These are phyloP conservation scores for Bactericera cockerelli DNA, from an alignment of 1,140 invertebrate genomes.

Conservation along the genomic window DNA sequence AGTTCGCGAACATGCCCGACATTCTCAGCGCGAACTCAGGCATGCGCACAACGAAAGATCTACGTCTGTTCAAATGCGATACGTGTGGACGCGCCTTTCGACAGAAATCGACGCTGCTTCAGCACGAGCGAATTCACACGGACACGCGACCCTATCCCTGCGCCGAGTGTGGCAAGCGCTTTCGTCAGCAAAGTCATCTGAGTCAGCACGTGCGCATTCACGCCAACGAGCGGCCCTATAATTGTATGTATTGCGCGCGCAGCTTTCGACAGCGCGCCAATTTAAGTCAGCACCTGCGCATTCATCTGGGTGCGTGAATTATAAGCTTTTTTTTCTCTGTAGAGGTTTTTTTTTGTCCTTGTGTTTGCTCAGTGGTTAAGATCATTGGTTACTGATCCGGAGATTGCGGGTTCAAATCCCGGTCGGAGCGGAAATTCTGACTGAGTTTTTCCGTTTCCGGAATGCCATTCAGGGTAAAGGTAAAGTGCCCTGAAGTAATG, in stretches of 20 bases:
- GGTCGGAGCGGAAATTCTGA: too few species aligned
- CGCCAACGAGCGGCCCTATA: conserved; percentile 77
- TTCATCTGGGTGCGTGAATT: conserved; percentile 66
- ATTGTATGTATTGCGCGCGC: conserved; percentile 74
- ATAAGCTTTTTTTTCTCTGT: conserved; percentile 32
- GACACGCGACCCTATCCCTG: conserved; percentile 67
- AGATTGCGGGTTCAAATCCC: too few species aligned
- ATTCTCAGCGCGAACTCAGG: conserved; percentile 37
- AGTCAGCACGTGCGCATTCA: conserved; percentile 74
- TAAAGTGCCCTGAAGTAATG: too few species aligned
- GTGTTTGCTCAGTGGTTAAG: neutral
- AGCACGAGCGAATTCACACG: conserved; percentile 71
- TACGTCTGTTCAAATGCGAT: conserved; percentile 64
- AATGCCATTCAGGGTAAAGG: too few species aligned
- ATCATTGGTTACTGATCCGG: neutral
- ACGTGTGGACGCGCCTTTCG: conserved; percentile 76
- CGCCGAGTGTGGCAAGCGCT: conserved; percentile 71
- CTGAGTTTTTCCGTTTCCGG: too few species aligned
- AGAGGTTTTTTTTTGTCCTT: neutral
- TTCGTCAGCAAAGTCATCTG: conserved; percentile 70
- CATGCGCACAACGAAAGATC: conserved; percentile 32
- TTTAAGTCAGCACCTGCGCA: conserved; percentile 76
- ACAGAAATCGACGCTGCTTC: conserved; percentile 65
- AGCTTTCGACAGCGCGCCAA: conserved; percentile 72
- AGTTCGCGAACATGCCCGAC: conserved; percentile 38